A percentile compares a stretch with the other conserved stretches of the same genome.
Conservation (phyloP, 2,888 invertebrate species). For the Plebejus melissa region DNA sequence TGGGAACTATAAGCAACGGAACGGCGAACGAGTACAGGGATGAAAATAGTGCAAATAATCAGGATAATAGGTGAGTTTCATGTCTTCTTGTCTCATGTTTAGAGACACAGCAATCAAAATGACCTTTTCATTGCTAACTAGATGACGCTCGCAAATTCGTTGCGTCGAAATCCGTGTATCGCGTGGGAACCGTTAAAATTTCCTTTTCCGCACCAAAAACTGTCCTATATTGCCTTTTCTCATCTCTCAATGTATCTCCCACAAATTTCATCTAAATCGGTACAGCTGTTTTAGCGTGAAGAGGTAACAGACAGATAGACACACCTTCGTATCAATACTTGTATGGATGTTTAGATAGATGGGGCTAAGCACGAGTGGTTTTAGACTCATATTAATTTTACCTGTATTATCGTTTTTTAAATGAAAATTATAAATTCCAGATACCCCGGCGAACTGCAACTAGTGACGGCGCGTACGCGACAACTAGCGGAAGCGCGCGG, state of each 20-base stretch:
- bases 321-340: no score
- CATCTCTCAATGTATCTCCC: no score
- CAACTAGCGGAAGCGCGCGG: slow-evolving; percentile 85
- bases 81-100: background rate
- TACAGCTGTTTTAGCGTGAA: no score
- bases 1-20: slow-evolving; percentile 68
- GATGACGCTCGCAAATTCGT: background rate
- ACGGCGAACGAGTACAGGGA: slow-evolving; percentile 56
- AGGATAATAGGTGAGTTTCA: slow-evolving; percentile 65
- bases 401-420: background rate
- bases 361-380: no score
- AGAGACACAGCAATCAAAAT: background rate
- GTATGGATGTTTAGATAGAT: background rate
- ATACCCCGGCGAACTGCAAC: slow-evolving; percentile 77
- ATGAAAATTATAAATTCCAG: slow-evolving; percentile 42
- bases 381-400: no score
- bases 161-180: background rate
- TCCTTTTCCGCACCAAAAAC: no score
- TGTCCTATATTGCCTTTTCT: background rate
- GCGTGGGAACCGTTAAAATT: no score
- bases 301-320: no score
- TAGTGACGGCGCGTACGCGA: slow-evolving; percentile 85
- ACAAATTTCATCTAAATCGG: no score
- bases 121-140: no score
- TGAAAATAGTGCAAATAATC: slow-evolving; percentile 58